Evolutionary conservation across 2,797 vertebrate genomes (phyloP).

Genomic region (Thamnophis elegans): DNA sequence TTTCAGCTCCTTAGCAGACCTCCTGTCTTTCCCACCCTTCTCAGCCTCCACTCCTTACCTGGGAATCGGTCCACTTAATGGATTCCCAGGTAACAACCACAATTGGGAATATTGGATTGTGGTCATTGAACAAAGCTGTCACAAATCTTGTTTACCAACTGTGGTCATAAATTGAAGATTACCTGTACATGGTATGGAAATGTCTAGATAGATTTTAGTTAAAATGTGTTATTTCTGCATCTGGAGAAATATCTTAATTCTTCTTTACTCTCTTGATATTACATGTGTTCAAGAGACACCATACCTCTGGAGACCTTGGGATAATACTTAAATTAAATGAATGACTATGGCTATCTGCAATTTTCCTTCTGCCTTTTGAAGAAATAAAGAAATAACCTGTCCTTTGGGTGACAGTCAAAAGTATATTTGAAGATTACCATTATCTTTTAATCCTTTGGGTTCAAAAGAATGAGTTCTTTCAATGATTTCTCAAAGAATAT

Average conservation of each 20-base stretch:
- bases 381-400: background rate
- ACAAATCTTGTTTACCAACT: background rate
- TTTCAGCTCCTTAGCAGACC: background rate
- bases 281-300: background rate
- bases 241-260: background rate
- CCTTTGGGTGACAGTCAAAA: background rate
- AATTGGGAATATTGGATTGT: background rate
- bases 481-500: background rate
- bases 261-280: background rate
- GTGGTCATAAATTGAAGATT: background rate
- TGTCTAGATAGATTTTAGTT: background rate
- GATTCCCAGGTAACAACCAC: background rate
- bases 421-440: background rate
- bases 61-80: background rate
- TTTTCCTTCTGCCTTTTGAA: background rate
- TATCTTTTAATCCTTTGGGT: background rate
- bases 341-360: background rate
- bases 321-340: background rate
- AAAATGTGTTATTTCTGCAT: background rate
- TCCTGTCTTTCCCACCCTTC: fast-evolving
- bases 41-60: background rate
- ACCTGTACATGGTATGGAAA: background rate
- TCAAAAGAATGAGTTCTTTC: background rate
- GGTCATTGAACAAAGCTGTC: background rate
- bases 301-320: background rate